Conservation (phyloP, 2,888 invertebrate genomes). For the Ennomos erosarius region DNA sequence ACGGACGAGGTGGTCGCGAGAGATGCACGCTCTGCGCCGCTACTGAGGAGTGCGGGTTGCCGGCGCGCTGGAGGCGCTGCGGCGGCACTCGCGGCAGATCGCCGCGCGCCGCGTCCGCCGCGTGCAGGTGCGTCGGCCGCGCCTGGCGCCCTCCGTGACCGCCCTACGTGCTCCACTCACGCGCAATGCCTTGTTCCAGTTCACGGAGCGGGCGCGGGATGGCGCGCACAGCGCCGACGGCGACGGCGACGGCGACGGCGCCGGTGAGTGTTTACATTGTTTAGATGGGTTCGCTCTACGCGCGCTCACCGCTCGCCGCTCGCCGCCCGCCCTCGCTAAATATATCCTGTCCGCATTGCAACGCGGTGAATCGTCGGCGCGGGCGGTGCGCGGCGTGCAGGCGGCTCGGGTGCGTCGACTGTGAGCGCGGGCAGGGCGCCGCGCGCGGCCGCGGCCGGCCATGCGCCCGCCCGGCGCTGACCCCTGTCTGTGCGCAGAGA, state of each 20-base stretch:
- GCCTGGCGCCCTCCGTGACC: conserved; percentile 52
- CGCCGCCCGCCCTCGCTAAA: conserved; percentile 59
- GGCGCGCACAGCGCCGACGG: conserved; percentile 60
- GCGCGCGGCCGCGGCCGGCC: conserved; percentile 44
- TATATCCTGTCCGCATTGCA: conserved; percentile 62
- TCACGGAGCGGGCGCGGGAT: conserved; percentile 77
- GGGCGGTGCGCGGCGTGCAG: conserved; percentile 26
- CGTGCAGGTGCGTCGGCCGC: conserved; percentile 93
- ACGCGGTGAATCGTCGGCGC: conserved; percentile 45
- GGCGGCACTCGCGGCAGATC: conserved; percentile 94
- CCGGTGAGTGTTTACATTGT: conserved; percentile 64
- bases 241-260: conserved; percentile 62
- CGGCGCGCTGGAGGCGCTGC: conserved; percentile 89
- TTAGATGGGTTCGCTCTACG: conserved; percentile 35
- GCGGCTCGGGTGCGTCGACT: conserved; percentile 15
- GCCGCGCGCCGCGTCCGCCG: conserved; percentile 92
- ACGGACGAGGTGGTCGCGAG: conserved; percentile 48
- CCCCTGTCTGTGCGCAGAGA: conserved; percentile 66
- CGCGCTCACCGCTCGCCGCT: conserved; percentile 41
- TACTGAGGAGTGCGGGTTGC: conserved; percentile 26
- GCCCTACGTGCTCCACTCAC: conserved; percentile 34
- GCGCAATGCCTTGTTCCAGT: conserved; percentile 66
- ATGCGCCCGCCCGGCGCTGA: conserved; percentile 54
- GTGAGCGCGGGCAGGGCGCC: conserved; percentile 53
- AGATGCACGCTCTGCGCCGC: conserved; percentile 21